Percentiles rank a stretch among this genome's conserved stretches.
Evolutionary conservation across 1,140 invertebrate species (phyloP).

Genomic region (Asbolus verrucosus): DNA sequence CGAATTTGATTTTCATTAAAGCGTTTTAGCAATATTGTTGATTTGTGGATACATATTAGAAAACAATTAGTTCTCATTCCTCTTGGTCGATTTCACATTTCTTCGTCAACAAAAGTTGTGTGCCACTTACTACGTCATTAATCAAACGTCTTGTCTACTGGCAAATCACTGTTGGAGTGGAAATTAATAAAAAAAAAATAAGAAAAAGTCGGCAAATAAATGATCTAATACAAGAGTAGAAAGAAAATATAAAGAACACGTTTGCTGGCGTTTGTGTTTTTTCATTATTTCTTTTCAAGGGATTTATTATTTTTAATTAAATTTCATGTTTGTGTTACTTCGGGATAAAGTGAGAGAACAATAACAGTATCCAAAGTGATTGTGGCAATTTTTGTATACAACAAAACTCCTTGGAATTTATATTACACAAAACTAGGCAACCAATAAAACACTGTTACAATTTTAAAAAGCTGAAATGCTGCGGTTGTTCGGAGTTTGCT

Average conservation of each 20-base stretch:
- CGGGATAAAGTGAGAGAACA: neutral
- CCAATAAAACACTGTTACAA: no score
- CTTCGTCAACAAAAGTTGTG: constrained; percentile 12
- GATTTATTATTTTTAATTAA: constrained; percentile 32
- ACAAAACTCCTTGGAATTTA: neutral
- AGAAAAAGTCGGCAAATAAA: constrained; percentile 1
- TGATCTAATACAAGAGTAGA: constrained; percentile 13
- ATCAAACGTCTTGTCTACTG: constrained; percentile 27
- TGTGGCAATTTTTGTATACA: neutral
- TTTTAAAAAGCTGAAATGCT: no score
- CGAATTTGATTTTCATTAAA: constrained; percentile 36
- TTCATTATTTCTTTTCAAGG: constrained; percentile 6
- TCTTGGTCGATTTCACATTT: constrained; percentile 20
- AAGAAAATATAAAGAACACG: constrained; percentile 4
- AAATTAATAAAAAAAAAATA: constrained; percentile 26
- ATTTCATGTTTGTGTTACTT: constrained; percentile 12
- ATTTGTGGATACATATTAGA: constrained; percentile 9
- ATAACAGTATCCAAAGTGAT: no score
- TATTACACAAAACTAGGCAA: no score
- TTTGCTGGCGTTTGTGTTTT: constrained; percentile 12
- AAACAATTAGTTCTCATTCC: constrained; percentile 12
- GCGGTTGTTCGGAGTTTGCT: no score
- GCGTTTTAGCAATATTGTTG: no score
- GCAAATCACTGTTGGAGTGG: constrained; percentile 20
- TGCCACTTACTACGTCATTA: constrained; percentile 13